A percentile compares a stretch with the other conserved stretches of the same genome.
Evolutionary conservation across 2,797 vertebrate genomes (phyloP).

Genomic region (Alectoris magna): DNA sequence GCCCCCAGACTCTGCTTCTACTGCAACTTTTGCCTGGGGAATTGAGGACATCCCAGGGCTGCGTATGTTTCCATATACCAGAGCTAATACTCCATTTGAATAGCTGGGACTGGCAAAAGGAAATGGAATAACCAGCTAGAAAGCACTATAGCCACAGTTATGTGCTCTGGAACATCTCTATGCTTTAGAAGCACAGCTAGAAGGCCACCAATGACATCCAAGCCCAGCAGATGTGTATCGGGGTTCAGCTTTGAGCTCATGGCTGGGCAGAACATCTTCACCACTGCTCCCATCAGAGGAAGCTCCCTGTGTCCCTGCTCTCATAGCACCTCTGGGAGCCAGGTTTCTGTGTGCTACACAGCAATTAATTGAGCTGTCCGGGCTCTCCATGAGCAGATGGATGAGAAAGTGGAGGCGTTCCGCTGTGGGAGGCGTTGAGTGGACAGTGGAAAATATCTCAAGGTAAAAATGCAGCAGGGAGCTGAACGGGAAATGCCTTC

Average conservation of each 20-base stretch:
- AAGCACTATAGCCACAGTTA: slow-evolving; percentile 16
- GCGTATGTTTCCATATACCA: neutral
- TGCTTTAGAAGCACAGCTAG: slow-evolving; percentile 4
- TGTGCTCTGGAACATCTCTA: neutral
- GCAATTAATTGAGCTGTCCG: neutral
- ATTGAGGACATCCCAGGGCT: neutral
- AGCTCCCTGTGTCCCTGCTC: neutral
- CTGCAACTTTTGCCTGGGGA: neutral
- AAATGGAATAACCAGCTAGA: slow-evolving; percentile 22
- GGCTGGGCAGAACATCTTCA: neutral
- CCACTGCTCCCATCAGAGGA: neutral
- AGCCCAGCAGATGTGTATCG: neutral
- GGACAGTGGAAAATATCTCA: neutral
- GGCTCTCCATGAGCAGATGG: neutral
- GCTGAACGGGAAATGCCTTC: neutral
- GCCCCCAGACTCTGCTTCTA: neutral
- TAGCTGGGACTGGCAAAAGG: neutral
- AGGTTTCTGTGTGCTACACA: neutral
- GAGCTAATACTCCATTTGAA: neutral
- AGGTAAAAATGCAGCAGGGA: neutral
- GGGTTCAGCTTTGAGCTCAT: neutral
- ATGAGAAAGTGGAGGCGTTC: neutral
- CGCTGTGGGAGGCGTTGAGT: neutral
- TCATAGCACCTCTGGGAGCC: neutral
- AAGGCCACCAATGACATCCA: neutral